These are phyloP conservation scores for Gymnocypris eckloni DNA, from an alignment of 2,797 vertebrate species.

Conservation along the genomic window DNA sequence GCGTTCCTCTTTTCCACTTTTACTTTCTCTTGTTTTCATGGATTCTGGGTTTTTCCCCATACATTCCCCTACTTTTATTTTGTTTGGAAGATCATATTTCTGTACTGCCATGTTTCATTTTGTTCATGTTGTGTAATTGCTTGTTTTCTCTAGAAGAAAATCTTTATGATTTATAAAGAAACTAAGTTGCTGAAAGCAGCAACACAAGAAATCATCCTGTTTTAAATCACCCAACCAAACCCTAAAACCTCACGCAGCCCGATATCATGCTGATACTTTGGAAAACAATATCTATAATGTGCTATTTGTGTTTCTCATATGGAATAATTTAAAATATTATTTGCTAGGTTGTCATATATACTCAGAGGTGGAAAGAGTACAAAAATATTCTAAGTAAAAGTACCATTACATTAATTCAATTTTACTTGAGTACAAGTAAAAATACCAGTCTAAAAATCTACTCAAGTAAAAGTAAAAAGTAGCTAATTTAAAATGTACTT, in stretches of 20 bases:
- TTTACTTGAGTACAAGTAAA: too few species aligned
- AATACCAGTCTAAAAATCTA: too few species aligned
- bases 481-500: too few species aligned
- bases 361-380: too few species aligned
- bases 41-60: not conserved
- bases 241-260: not conserved
- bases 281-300: not conserved
- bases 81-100: conserved; percentile 11
- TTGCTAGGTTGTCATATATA: not conserved
- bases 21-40: conserved; percentile 28
- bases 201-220: not conserved
- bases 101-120: conserved; percentile 3
- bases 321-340: not conserved
- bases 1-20: conserved; percentile 32
- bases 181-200: conserved; percentile 13
- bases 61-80: conserved; percentile 24
- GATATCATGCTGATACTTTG: not conserved
- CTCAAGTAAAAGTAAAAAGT: too few species aligned
- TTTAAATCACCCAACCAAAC: not conserved
- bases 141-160: conserved; percentile 23
- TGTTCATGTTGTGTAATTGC: not conserved
- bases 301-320: not conserved
- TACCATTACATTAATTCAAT: too few species aligned
- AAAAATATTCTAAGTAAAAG: too few species aligned
- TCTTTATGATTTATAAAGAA: conserved; percentile 6